A percentile compares a stretch with the other conserved stretches of the same genome.
phyloP scores from a whole-genome alignment of 2,113 vertebrate species.

The Chlamydotis undulata region DNA sequence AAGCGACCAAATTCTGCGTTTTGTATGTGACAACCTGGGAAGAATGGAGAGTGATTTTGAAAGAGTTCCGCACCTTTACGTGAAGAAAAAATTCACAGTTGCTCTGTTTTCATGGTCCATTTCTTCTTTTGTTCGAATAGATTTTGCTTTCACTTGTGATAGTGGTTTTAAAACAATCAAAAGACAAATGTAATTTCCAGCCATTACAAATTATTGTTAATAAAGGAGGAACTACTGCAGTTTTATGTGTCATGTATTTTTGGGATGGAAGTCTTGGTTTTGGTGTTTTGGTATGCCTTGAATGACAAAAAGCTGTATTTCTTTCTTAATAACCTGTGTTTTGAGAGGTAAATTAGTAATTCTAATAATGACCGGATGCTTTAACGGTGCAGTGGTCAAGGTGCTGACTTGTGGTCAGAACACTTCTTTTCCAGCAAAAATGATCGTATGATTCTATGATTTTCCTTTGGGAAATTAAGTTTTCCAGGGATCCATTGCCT shows the following conservation, averaged over 20 bases:
- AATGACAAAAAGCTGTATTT: neutral
- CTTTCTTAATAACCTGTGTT: neutral
- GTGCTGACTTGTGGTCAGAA: neutral
- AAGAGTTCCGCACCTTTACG: slow-evolving; percentile 35
- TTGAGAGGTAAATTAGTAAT: neutral
- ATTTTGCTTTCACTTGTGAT: slow-evolving; percentile 57
- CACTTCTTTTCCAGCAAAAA: too few species aligned
- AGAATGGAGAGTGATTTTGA: slow-evolving; percentile 27
- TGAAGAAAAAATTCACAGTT: slow-evolving; percentile 21
- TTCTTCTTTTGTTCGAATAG: slow-evolving; percentile 62
- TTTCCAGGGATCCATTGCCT: neutral
- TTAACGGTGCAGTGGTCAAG: neutral
- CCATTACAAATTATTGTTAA: slow-evolving; percentile 44
- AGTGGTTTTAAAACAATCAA: slow-evolving; percentile 65
- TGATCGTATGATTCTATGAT: too few species aligned
- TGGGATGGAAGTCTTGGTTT: slow-evolving; percentile 22
- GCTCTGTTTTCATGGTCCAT: slow-evolving; percentile 42
- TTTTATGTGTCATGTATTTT: neutral
- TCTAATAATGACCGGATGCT: neutral
- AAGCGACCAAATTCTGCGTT: neutral
- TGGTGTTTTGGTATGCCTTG: neutral
- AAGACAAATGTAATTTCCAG: slow-evolving; percentile 59
- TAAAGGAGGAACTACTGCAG: slow-evolving; percentile 30
- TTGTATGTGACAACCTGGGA: neutral
- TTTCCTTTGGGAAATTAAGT: neutral